These are phyloP conservation scores for Tenebrosternarchus preto DNA, from an alignment of 2,113 vertebrate genomes.

Conservation along the genomic window DNA sequence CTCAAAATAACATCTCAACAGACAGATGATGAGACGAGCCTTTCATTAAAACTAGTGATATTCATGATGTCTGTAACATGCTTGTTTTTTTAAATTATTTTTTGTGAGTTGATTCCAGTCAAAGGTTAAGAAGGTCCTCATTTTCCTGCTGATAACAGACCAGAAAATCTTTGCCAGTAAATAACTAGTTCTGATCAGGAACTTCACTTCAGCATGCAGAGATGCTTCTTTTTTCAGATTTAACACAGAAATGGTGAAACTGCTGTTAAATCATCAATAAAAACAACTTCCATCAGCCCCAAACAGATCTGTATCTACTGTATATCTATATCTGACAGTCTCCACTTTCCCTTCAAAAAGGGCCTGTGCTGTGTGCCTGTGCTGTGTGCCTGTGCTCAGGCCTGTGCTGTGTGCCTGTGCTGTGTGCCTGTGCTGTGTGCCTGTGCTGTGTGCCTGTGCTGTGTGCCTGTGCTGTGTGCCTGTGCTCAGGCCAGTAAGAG, in stretches of 20 bases:
- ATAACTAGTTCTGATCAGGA: not conserved
- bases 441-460: not conserved
- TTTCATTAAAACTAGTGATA: slow-evolving; percentile 27
- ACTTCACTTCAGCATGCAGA: not conserved
- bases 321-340: not conserved
- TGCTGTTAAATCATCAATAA: not conserved
- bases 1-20: not conserved
- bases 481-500: not conserved
- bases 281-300: not conserved
- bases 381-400: slow-evolving; percentile 3
- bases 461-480: not conserved
- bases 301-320: not conserved
- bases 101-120: not conserved
- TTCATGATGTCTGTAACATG: not conserved
- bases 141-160: not conserved
- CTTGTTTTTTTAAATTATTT: not conserved
- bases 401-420: not conserved
- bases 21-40: not conserved
- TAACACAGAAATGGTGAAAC: too few species aligned
- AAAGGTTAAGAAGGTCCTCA: not conserved
- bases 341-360: not conserved
- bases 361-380: not conserved
- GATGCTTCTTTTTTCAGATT: not conserved
- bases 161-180: not conserved
- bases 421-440: not conserved